Percentiles rank a stretch among this genome's conserved stretches.
Conservation (phyloP, 2,888 invertebrate genomes). For the Cistogaster globosa region DNA sequence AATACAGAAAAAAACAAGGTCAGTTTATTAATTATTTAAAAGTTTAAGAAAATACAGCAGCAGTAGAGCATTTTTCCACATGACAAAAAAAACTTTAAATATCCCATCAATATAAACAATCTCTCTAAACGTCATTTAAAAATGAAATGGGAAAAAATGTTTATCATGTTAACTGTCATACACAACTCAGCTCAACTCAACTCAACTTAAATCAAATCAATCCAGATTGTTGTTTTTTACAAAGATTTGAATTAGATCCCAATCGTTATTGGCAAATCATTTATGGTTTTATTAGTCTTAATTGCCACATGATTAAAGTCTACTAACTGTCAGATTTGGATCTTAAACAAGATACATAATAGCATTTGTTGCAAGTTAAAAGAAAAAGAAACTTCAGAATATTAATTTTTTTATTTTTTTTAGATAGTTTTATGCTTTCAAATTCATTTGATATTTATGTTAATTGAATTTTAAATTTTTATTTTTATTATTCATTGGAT, state of each 20-base stretch:
- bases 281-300: slow-evolving; percentile 68
- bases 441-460: slow-evolving; percentile 66
- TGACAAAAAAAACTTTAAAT: slow-evolving; percentile 19
- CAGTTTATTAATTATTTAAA: slow-evolving; percentile 36
- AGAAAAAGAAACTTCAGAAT: slow-evolving; percentile 36
- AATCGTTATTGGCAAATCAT: slow-evolving; percentile 70
- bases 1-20: slow-evolving; percentile 54
- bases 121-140: slow-evolving; percentile 39
- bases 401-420: neutral
- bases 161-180: slow-evolving; percentile 68
- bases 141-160: slow-evolving; percentile 36
- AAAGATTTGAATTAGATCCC: slow-evolving; percentile 59
- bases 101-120: slow-evolving; percentile 44
- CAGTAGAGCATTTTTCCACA: slow-evolving; percentile 10
- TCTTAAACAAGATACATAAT: slow-evolving; percentile 54
- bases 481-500: neutral
- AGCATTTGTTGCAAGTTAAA: slow-evolving; percentile 50
- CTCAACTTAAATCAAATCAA: slow-evolving; percentile 1
- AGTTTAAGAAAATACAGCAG: slow-evolving; percentile 13
- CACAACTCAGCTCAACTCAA: slow-evolving; percentile 52
- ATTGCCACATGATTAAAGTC: slow-evolving; percentile 71
- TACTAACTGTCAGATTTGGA: slow-evolving; percentile 70
- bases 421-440: slow-evolving; percentile 14
- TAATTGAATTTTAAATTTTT: slow-evolving; percentile 55
- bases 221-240: neutral